These are phyloP conservation scores for Brachypodius melanocephalos DNA, from an alignment of 2,113 vertebrate genomes.

Conservation along the genomic window DNA sequence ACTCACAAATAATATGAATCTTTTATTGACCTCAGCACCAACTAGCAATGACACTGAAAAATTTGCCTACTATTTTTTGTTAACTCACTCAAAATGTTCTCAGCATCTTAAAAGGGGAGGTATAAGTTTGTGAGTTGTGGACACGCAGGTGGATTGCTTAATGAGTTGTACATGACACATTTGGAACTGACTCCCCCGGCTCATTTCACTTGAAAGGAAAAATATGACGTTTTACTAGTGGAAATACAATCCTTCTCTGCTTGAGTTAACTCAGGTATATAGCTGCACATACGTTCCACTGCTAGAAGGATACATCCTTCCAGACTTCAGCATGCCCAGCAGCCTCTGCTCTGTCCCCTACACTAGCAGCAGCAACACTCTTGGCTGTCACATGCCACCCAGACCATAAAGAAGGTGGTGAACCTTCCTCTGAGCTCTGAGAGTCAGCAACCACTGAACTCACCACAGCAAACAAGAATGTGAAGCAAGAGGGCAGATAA, in stretches of 20 bases:
- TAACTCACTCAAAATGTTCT: background rate
- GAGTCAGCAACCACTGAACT: background rate
- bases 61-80: background rate
- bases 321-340: background rate
- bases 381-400: background rate
- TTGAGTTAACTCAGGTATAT: background rate
- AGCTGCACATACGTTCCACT: accelerated
- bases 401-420: background rate
- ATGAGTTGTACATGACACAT: background rate
- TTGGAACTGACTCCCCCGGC: background rate
- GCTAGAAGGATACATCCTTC: background rate
- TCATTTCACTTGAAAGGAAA: background rate
- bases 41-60: background rate
- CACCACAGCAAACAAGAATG: background rate
- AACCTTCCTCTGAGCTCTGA: background rate
- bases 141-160: background rate
- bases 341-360: background rate
- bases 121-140: background rate
- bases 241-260: background rate
- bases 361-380: background rate
- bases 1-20: background rate
- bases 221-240: background rate
- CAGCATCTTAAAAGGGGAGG: background rate
- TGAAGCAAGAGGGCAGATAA: background rate
- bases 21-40: background rate